Base-by-base conservation (phyloP, 2,113 vertebrate genomes). In the Lichenostomus cassidix region DNA sequence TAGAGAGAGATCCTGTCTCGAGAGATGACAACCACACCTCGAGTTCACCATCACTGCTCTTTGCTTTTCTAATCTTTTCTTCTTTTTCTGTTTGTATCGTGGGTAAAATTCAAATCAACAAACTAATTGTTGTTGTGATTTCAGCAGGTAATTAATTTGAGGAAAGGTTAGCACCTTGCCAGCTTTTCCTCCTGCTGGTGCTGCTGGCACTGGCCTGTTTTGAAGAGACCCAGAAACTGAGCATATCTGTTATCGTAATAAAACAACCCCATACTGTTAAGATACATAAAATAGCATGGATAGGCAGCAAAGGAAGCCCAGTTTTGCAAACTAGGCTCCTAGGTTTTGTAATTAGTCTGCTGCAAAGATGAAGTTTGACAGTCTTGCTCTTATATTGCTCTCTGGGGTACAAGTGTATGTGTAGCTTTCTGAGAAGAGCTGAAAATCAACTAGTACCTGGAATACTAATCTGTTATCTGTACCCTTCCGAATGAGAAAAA, bases 281-380 rank as follows among this genome's bases (percentile, higher is more conserved):
- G 28, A 76, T 77, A 73, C 59, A 67, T 62, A 68, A 85, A 89
- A 59, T 28, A 63, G 17, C 6, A 1, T 18, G n/a, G 55, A 47
- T 44, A 89, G 69, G 74, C 65, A 70, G 85, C 46, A 76, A 91
- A 93, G 67, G 56, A 79, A 87, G 64, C 76, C 64, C 20, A 19
- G 63, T 96, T 96, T 96, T 85, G 89, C 76, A 88, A 92, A 94
- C 33, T 52, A 83, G 77, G 81, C 96, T 89, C 89, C 62, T 76
- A 84, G 96, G 91, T 79, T 96, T 93, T 96, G 84, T 95, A 97
- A 96, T 96, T 97, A 96, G 88, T 92, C 92, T 90, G 84, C n/a
- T 76, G 80, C 73, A 84, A 84, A 96, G 88, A 95, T 82, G 86
- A 89, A 87, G 83, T 92, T 95, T 92, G 93, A 94, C 94, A 89